Evolutionary conservation across 2,797 vertebrate species (phyloP).

Genomic region (Pseudochirops corinnae): DNA sequence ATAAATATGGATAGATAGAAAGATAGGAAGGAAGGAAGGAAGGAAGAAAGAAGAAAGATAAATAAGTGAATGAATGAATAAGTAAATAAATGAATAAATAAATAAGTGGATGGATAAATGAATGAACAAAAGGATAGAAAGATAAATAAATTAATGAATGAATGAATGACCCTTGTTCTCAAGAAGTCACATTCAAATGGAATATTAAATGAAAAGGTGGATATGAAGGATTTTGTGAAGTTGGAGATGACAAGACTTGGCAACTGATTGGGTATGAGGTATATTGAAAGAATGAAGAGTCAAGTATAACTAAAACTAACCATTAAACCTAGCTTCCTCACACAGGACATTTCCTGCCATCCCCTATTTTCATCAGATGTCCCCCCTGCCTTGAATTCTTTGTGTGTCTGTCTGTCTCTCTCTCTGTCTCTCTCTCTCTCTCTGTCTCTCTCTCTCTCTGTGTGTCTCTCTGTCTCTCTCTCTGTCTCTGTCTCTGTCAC

Average conservation of each 20-base stretch:
- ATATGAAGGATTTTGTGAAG: background rate
- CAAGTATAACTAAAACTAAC: background rate
- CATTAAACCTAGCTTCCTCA: background rate
- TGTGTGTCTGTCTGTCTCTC: background rate
- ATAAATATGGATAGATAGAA: no score
- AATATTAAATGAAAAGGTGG: background rate
- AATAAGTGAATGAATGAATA: no score
- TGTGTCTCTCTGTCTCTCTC: no score
- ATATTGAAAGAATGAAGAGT: background rate
- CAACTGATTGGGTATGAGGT: background rate
- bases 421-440: background rate
- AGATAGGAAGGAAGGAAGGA: no score
- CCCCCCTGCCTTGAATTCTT: background rate
- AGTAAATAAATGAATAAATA: no score
- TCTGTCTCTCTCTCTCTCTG: no score
- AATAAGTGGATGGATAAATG: no score
- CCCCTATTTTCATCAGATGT: background rate
- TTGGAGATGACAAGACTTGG: background rate
- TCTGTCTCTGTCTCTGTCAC: no score
- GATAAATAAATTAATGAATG: no score
- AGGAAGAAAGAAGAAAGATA: no score
- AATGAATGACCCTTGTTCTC: background rate
- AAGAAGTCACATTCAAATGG: background rate
- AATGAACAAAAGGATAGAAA: no score
- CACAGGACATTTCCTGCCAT: background rate